These are phyloP conservation scores for Phoenoteleia sp. DNA, from an alignment of 2,888 invertebrate genomes.

Conservation along the genomic window DNA sequence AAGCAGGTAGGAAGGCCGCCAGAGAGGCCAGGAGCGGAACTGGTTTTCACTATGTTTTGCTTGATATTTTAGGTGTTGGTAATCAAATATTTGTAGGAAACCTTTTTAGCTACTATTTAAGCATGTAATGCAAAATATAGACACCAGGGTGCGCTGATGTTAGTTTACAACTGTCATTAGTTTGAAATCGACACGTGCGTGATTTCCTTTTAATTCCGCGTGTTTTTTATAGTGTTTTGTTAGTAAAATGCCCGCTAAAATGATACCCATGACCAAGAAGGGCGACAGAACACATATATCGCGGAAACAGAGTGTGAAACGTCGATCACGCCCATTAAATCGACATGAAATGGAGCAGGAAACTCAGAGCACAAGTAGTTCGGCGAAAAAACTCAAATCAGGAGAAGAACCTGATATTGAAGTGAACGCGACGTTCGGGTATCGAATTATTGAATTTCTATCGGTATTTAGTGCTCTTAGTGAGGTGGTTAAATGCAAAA, in stretches of 20 bases:
- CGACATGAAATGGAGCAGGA: slow-evolving; percentile 34
- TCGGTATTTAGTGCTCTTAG: no score
- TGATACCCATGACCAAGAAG: slow-evolving; percentile 12
- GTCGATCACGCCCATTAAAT: not conserved
- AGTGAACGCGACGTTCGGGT: slow-evolving; percentile 5
- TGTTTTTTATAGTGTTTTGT: slow-evolving; percentile 18
- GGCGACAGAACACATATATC: slow-evolving; percentile 1
- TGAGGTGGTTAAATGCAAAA: slow-evolving; percentile 57
- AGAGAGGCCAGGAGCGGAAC: not conserved
- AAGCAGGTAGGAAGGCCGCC: slow-evolving; percentile 11
- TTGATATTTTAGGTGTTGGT: not conserved
- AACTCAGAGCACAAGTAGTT: slow-evolving; percentile 11
- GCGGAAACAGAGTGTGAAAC: slow-evolving; percentile 12
- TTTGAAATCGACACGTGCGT: slow-evolving; percentile 9
- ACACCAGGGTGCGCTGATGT: slow-evolving; percentile 21
- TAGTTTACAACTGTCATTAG: slow-evolving; percentile 14
- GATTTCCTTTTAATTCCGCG: slow-evolving; percentile 6
- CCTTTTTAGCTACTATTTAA: slow-evolving; percentile 6
- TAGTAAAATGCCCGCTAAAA: slow-evolving; percentile 16
- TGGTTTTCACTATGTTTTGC: not conserved
- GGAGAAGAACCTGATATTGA: slow-evolving; percentile 5
- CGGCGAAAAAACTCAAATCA: slow-evolving; percentile 24
- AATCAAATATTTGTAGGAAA: slow-evolving; percentile 8
- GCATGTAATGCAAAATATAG: slow-evolving; percentile 11
- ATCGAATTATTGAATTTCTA: not conserved